Evolutionary conservation across 2,797 vertebrate species (phyloP), one percentile per base, ranked within the genome.

Genomic region (Florisuga fusca): DNA sequence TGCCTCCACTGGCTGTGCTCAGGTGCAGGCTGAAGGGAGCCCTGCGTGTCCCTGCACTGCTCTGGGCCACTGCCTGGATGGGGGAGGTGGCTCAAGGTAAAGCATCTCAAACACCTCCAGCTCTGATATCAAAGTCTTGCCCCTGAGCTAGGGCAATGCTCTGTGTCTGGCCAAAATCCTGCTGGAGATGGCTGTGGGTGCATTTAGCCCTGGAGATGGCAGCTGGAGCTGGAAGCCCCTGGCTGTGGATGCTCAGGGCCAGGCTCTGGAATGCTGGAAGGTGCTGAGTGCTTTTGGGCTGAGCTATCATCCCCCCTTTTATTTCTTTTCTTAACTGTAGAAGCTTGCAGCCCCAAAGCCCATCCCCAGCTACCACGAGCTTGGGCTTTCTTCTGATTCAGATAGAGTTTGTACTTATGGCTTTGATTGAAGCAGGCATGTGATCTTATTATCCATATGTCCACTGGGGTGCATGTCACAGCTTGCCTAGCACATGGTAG

Each of bases 371-470:
- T 81, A 72, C 76, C 1, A 4, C 71, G 53, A 21, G 76, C 67
- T 71, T 38, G 57, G 89, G 53, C 82, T 90, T 94, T 87, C 95
- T 73, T 94, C 87, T 1, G 90, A 97, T 96, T 90, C 95, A 54
- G 89, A 94, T 89, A 89, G 71, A 94, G 91, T 90, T 91, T 1
- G 10, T 97, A 58, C 86, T 96, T 91, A 91, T 38, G 87, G 93
- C 87, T 96, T 90, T 96, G 95, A 97, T 94, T 94, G 96, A 96
- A 91, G 89, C 43, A 97, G 58, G 74, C 96, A 29, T 96, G 93
- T 83, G 95, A 96, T 96, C 95, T 96, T 92, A 96, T 96, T 96
- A 97, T 95, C 96, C 95, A 94, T 94, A 96, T 96, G 96, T 96
- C 95, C 95, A 82, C 94, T 6, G 14, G 80, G 87, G 94, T 62